A percentile compares a stretch with the other conserved stretches of the same genome.
phyloP scores from a whole-genome alignment of 2,113 vertebrate species.

The Herpetotheres cachinnans region DNA sequence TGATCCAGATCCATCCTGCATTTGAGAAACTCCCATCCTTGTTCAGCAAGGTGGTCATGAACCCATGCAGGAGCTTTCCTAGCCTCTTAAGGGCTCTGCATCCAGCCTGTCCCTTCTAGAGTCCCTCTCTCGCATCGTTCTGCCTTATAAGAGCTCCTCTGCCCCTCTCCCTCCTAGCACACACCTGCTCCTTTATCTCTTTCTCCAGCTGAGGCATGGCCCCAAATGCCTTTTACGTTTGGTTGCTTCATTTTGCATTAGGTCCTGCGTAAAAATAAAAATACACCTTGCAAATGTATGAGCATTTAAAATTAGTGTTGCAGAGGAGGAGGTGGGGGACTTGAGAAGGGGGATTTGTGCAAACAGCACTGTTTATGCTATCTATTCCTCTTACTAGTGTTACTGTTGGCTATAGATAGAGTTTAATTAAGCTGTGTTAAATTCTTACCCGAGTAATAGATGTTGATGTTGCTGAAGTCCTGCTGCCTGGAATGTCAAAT shows the following conservation, averaged over 20 bases:
- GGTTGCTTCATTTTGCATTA: constrained; percentile 11
- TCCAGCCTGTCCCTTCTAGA: background rate
- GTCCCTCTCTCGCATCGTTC: background rate
- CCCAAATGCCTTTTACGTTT: background rate
- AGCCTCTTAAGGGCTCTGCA: background rate
- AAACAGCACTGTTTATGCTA: constrained; percentile 34
- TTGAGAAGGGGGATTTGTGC: constrained; percentile 42
- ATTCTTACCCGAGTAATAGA: constrained; percentile 37
- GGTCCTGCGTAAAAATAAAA: constrained; percentile 9
- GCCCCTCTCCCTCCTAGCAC: background rate
- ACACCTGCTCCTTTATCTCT: constrained; percentile 40
- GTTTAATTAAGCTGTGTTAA: constrained; percentile 62
- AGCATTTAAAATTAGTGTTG: constrained; percentile 14
- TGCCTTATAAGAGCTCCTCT: background rate
- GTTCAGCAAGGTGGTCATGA: background rate
- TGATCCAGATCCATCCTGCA: background rate
- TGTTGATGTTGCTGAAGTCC: constrained; percentile 28
- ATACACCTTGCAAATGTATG: background rate
- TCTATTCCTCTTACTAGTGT: constrained; percentile 55
- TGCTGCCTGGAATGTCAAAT: constrained; percentile 49
- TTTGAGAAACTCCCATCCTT: background rate
- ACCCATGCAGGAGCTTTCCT: background rate
- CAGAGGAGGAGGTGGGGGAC: constrained; percentile 25
- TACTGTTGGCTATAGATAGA: constrained; percentile 69
- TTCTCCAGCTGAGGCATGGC: background rate